A percentile compares a stretch with the other conserved stretches of the same genome.
phyloP scores from a whole-genome alignment of 2,888 invertebrate species.

The Xanthorhoe designata region DNA sequence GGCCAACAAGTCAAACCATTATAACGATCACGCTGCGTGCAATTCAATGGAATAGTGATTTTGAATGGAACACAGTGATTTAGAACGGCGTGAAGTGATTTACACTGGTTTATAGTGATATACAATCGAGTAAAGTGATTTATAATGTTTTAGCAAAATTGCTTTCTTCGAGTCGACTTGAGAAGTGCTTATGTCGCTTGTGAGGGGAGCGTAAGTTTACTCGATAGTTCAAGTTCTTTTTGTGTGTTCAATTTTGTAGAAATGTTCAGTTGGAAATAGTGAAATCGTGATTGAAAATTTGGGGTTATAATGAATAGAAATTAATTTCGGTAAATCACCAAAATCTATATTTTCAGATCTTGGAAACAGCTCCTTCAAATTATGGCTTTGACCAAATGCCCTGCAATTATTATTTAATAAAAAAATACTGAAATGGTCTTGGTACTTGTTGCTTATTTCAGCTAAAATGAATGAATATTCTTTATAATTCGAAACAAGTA shows the following conservation, averaged over 20 bases:
- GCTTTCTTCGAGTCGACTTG: constrained; percentile 21
- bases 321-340: too few relatives aligned
- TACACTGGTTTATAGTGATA: constrained; percentile 28
- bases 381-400: too few relatives aligned
- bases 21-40: constrained; percentile 34
- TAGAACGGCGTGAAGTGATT: constrained; percentile 27
- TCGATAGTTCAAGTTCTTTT: background rate
- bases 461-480: too few relatives aligned
- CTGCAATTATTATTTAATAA: too few relatives aligned
- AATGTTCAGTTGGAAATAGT: too few relatives aligned
- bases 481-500: too few relatives aligned
- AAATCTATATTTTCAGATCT: too few relatives aligned
- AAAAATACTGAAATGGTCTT: too few relatives aligned
- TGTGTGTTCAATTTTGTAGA: background rate
- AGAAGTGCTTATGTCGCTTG: constrained; percentile 2
- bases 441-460: too few relatives aligned
- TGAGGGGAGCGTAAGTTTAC: background rate
- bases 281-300: too few relatives aligned
- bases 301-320: too few relatives aligned
- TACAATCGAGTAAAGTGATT: constrained; percentile 30
- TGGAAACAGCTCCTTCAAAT: too few relatives aligned
- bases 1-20: constrained; percentile 25
- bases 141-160: constrained; percentile 29
- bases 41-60: constrained; percentile 35
- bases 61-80: constrained; percentile 25